phyloP scores from a whole-genome alignment of 2,888 invertebrate species.

The Drosophila meridiana region DNA sequence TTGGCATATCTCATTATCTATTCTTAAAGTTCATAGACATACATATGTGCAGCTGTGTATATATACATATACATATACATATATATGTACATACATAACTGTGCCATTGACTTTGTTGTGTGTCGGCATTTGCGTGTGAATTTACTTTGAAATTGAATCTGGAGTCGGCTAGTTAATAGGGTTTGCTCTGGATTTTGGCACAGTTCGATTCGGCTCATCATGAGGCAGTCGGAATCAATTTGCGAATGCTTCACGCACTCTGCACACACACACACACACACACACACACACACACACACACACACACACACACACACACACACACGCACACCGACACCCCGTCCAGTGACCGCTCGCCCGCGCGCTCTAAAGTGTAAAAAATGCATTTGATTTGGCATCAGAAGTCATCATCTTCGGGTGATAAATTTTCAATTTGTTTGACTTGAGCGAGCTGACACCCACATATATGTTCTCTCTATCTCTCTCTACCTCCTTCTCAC shows the following conservation, averaged over 20 bases:
- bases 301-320: background rate
- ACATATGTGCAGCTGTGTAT: background rate
- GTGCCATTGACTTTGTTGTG: conserved; percentile 49
- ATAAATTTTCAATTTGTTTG: conserved; percentile 79
- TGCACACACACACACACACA: conserved; percentile 3
- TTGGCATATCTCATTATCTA: background rate
- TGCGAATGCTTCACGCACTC: conserved; percentile 68
- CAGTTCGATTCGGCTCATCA: conserved; percentile 47
- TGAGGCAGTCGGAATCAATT: conserved; percentile 68
- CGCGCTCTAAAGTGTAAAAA: conserved; percentile 63
- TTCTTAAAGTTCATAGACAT: background rate
- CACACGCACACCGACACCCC: background rate
- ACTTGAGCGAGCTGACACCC: conserved; percentile 68
- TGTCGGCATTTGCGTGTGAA: conserved; percentile 80
- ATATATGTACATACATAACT: background rate
- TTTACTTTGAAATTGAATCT: conserved; percentile 76
- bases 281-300: background rate
- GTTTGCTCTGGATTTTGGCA: conserved; percentile 47
- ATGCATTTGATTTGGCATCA: conserved; percentile 71
- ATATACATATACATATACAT: background rate
- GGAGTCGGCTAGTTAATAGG: conserved; percentile 16
- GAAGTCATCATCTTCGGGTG: conserved; percentile 73
- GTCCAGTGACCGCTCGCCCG: background rate
- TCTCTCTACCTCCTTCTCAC: background rate
- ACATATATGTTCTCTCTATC: conserved; percentile 10